Evolutionary conservation across 1,140 invertebrate species (phyloP), one percentile per base, ranked within the genome.

Genomic region (Araneus ventricosus): DNA sequence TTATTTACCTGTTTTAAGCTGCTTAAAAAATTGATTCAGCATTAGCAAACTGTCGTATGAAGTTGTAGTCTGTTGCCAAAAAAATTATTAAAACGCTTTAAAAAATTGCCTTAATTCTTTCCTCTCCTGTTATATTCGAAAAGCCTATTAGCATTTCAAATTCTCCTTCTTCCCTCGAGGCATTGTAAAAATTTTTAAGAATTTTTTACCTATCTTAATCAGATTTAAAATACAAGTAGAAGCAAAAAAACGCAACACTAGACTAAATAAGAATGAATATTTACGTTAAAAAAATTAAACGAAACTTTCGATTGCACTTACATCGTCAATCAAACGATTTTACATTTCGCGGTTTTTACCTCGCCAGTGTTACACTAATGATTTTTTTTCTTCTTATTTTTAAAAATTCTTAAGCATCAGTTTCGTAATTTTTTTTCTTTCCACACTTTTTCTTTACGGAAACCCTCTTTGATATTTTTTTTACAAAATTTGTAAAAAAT

Each of bases 401-500:
- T 63, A 8, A 2, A 2, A 27, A 67, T 39, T 45, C 37, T 41
- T 45, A 45, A 37, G 34, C 27, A 67, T 14, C 6, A 67, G 27
- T 27, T 67, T 67, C 63, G 24, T 3, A 7, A 27, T 8, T 27
- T 27, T 67, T 67, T 67, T 63, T 24, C 27, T 67, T 67, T 30
- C n/a, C 14, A 41, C 37, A n/a, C 14, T 52, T 52, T 52, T 52
- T 1, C 45, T 17, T 52, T 0, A 52, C 45, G 45, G 45, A 52
- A 52, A 52, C 45, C 17, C 17, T 52, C 45, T 52, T 52, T 52
- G 17, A 52, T 52, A 52, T 14, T 52, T 34, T 34, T 82, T 22
- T 82, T 39, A n/a, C 17, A 22, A 82, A 85, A 59, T 24, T 86
- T 59, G n/a, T 27, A 86, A 59, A 86, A 86, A 86, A 85, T 52